Evolutionary conservation across 2,113 vertebrate species (phyloP).

Genomic region (Chamaea fasciata): DNA sequence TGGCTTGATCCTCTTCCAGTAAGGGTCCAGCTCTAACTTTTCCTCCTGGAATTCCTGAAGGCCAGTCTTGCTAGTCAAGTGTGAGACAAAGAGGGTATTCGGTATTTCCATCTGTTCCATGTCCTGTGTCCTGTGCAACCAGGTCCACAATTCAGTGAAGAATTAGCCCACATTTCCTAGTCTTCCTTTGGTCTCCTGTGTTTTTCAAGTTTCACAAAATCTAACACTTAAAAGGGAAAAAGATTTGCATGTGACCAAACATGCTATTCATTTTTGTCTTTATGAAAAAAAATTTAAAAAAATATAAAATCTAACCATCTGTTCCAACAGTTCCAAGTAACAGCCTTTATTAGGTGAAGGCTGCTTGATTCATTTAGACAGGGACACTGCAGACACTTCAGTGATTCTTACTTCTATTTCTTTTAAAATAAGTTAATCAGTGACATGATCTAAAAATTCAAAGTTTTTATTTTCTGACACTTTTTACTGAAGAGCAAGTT

Average conservation of each 20-base stretch:
- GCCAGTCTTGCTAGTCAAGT: neutral
- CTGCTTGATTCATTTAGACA: neutral
- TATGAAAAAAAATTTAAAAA: neutral
- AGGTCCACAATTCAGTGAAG: neutral
- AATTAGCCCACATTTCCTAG: neutral
- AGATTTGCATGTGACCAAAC: neutral
- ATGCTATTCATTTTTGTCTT: neutral
- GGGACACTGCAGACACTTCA: neutral
- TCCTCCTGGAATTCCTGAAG: neutral
- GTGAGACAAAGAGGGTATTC: neutral
- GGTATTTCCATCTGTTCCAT: neutral
- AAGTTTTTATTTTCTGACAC: neutral
- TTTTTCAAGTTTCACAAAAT: neutral
- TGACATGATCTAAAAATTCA: neutral
- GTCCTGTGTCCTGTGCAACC: neutral
- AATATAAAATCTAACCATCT: neutral
- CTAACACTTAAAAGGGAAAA: neutral
- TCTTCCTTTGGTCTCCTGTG: neutral
- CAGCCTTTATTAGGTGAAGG: neutral
- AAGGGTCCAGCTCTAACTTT: neutral
- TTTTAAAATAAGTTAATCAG: neutral
- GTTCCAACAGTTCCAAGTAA: neutral
- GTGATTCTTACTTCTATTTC: neutral
- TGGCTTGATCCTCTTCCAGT: neutral
- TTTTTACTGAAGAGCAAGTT: neutral